Evolutionary conservation across 2,888 invertebrate genomes (phyloP), one percentile per base, ranked within the genome.

Genomic region (Diplolepis rosae): DNA sequence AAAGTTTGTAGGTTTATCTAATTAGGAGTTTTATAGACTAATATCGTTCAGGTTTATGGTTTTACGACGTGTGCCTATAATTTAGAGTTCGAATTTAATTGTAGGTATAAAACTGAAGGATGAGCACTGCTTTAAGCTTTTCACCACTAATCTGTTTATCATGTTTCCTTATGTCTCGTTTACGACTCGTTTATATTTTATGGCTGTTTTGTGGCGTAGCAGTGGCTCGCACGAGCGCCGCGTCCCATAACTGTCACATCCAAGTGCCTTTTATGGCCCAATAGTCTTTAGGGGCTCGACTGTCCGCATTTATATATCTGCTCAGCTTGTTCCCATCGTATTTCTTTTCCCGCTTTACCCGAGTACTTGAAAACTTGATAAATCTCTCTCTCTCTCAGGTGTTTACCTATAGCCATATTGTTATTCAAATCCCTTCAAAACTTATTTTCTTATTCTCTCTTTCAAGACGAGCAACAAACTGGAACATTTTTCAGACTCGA

Each of bases 211-310:
- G 85, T 82, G 85, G 82, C 83, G 83, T 83, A 84, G 82, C 80
- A 84, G 84, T 83, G 82, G 80, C 82, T 78, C 84, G 83, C 85
- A 86, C 87, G 87, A 85, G 87, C 81, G 79, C 73, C 81, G 81
- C 77, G 81, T 82, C 85, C 85, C 86, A 86, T 88, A 88, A 87
- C 81, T 85, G 85, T 87, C 86, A 86, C 84, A 84, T 83, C 80
- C 81, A 81, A 85, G 84, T 82, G 81, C 83, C 85, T 80, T 86
- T 87, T 84, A 85, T 80, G 83, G 81, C 79, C 81, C 82, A 74
- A 79, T 78, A 76, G 75, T 79, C 83, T 83, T 84, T 81, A 76
- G 77, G 78, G 78, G 78, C 72, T 76, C 81, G 82, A 79, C 81
- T 81, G 80, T 76, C 78, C 77, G 76, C 79, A 79, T n/a, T 24